Evolutionary conservation across 1,140 invertebrate species (phyloP).

Genomic region (Lethrus apterus): DNA sequence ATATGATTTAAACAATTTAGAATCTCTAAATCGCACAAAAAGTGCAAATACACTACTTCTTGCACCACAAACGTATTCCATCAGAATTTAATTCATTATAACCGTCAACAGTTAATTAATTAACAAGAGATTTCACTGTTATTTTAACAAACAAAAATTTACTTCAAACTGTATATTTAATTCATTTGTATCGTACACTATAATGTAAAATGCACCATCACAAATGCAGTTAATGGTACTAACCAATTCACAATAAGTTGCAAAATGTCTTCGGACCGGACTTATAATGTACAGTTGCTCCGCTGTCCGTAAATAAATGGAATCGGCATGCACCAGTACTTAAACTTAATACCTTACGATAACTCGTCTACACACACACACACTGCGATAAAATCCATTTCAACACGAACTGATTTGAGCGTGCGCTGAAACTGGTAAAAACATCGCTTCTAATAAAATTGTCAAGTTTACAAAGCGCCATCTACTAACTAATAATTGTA

Average conservation of each 20-base stretch:
- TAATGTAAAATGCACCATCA: conserved; percentile 12
- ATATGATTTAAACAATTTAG: conserved; percentile 20
- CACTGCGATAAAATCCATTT: too few species aligned
- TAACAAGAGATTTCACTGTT: conserved; percentile 3
- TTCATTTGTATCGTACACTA: conserved; percentile 6
- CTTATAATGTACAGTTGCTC: conserved; percentile 4
- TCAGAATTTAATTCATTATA: conserved; percentile 15
- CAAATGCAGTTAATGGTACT: conserved; percentile 15
- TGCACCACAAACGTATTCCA: conserved; percentile 19
- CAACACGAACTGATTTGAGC: too few species aligned
- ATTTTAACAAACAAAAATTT: neutral
- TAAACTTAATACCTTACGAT: conserved; percentile 1
- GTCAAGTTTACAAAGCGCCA: neutral
- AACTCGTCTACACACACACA: conserved; percentile 2
- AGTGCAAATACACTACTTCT: conserved; percentile 14
- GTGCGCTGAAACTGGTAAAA: too few species aligned
- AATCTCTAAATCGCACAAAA: conserved; percentile 31
- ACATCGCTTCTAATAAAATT: conserved; percentile 2
- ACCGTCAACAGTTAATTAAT: conserved; percentile 1
- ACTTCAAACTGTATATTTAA: conserved; percentile 3
- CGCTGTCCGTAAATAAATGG: conserved; percentile 4
- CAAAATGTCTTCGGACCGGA: conserved; percentile 4
- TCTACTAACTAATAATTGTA: too few species aligned
- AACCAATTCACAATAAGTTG: conserved; percentile 8
- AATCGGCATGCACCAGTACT: conserved; percentile 4